Evolutionary conservation across 2,113 vertebrate genomes (phyloP), one percentile per base, ranked within the genome.

Genomic region (Psophia crepitans): DNA sequence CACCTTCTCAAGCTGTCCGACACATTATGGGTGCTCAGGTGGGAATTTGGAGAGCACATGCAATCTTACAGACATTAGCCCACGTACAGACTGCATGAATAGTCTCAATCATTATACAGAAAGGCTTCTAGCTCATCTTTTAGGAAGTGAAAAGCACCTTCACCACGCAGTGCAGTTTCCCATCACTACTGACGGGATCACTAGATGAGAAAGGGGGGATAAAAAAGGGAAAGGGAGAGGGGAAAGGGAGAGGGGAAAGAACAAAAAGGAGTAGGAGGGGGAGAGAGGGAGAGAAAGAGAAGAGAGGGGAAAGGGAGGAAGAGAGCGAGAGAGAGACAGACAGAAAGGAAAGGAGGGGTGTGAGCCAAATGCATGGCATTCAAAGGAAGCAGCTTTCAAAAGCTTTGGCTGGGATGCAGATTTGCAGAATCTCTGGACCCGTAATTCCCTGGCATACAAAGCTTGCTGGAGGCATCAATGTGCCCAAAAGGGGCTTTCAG

Each of bases 371-470:
- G 76, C 81, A 88, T 91, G 92, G 94, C 93, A 93, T 94, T 96
- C 97, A 97, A 97, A 96, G 90, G 94, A 68, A 97, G 96, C 95
- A 93, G 95, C 93, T 97, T 97, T 97, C 95, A 97, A 96, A 97
- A 95, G 95, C 94, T 92, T 97, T 97, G 96, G 95, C 97, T 96
- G 94, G 80, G 88, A 94, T 92, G 93, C 96, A 92, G 96, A 84
- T 96, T 95, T 97, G 93, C 95, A 95, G 94, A 95, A 96, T 92
- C 93, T 95, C 96, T 96, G 96, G 96, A 94, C 96, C 93, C 94
- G 97, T 94, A 93, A 97, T 96, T 96, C 95, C 86, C 90, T 97
- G 96, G 97, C 96, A 96, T 39, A 96, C 85, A 89, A 94, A 97
- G 91, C 95, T 96, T 92, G 97, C 95, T 97, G 94, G 95, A 97